These are phyloP conservation scores for Aurelia aurita DNA, from an alignment of 30 jellyfish, hydroid and myxozoan genomes.

Conservation along the genomic window DNA sequence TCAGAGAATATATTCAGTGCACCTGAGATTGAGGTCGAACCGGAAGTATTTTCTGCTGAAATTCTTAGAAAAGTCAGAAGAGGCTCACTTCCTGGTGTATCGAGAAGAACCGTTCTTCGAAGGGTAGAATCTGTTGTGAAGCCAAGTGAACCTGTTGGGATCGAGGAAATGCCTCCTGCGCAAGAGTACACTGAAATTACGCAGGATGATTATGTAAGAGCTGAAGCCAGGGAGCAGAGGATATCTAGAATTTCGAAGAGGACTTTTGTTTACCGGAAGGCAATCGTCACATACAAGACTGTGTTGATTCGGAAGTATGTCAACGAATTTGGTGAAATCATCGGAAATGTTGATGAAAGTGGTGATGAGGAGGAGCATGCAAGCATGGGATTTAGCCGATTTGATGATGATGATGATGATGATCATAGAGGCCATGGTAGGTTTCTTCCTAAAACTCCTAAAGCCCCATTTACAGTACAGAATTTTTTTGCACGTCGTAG, in stretches of 20 bases:
- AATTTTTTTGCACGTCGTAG: too few species aligned
- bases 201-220: slow-evolving; percentile 10
- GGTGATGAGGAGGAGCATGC: slow-evolving; percentile 11
- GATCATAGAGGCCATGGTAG: not conserved
- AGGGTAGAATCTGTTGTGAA: not conserved
- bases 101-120: slow-evolving; percentile 9
- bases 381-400: slow-evolving; percentile 12
- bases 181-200: slow-evolving; percentile 27
- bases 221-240: slow-evolving; percentile 31
- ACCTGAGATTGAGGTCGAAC: not conserved
- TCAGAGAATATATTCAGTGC: too few species aligned
- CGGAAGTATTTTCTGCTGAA: not conserved
- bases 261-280: slow-evolving; percentile 70
- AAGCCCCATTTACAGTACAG: too few species aligned
- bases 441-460: not conserved
- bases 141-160: not conserved
- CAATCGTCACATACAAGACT: slow-evolving; percentile 49
- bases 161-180: not conserved
- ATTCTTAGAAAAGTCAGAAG: slow-evolving; percentile 17
- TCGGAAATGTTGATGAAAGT: slow-evolving; percentile 42
- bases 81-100: not conserved
- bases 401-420: slow-evolving; percentile 56
- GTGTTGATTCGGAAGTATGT: slow-evolving; percentile 61
- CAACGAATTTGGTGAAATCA: slow-evolving; percentile 39
- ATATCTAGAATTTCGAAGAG: slow-evolving; percentile 28